Conservation (phyloP, 2,113 vertebrate species). For the Stegastes partitus region DNA sequence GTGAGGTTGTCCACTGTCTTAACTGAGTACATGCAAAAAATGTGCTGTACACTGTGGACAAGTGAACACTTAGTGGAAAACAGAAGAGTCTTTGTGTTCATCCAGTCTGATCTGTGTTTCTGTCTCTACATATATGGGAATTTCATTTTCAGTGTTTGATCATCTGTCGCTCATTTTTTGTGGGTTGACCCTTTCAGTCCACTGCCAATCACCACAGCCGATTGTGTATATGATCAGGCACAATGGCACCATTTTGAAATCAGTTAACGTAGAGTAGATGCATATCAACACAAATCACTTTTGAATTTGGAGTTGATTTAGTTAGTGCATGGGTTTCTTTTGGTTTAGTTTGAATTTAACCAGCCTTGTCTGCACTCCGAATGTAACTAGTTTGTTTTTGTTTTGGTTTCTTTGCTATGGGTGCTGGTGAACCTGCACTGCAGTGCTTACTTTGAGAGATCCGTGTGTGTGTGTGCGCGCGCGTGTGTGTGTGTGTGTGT, state of each 20-base stretch:
- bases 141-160: conserved; percentile 31
- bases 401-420: conserved; percentile 27
- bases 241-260: conserved; percentile 30
- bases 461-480: too few species aligned
- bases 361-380: conserved; percentile 18
- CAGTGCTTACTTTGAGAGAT: conserved; percentile 18
- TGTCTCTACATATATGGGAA: background rate
- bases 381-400: conserved; percentile 4
- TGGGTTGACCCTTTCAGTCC: conserved; percentile 41
- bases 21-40: conserved; percentile 1
- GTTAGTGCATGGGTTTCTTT: conserved; percentile 66
- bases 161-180: conserved; percentile 22
- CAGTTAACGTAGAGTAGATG: conserved; percentile 26
- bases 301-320: conserved; percentile 53
- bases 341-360: conserved; percentile 44
- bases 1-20: conserved; percentile 46
- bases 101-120: conserved; percentile 35
- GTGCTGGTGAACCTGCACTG: conserved; percentile 52
- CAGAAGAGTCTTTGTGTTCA: conserved; percentile 16
- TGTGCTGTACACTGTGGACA: conserved; percentile 18
- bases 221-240: conserved; percentile 26
- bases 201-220: conserved; percentile 12
- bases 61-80: conserved; percentile 34
- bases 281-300: conserved; percentile 57
- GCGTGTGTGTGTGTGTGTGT: conserved; percentile 7